A percentile compares a stretch with the other conserved stretches of the same genome.
These are phyloP conservation scores for Drosophila infuscata DNA, from an alignment of 2,888 invertebrate species.

Conservation along the genomic window DNA sequence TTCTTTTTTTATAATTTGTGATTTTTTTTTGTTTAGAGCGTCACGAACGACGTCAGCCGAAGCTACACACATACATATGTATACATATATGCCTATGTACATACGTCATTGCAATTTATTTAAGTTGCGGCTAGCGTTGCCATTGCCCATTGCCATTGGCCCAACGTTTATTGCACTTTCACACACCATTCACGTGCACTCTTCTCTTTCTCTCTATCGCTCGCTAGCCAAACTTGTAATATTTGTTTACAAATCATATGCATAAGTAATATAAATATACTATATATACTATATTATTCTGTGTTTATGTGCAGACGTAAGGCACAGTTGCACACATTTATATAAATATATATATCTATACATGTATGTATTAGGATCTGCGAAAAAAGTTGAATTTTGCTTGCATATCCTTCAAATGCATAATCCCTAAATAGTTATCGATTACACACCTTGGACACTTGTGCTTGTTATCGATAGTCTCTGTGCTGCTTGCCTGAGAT, in stretches of 20 bases:
- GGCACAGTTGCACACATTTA: background rate
- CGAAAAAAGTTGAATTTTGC: background rate
- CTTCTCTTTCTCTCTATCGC: slow-evolving; percentile 22
- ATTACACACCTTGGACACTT: slow-evolving; percentile 12
- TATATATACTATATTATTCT: background rate
- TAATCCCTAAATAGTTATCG: slow-evolving; percentile 21
- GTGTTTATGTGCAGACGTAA: background rate
- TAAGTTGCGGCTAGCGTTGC: slow-evolving; percentile 47
- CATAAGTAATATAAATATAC: too few relatives aligned
- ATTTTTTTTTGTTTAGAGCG: slow-evolving; percentile 40
- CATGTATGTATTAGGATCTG: too few relatives aligned
- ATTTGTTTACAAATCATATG: slow-evolving; percentile 61
- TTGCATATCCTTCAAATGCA: slow-evolving; percentile 24
- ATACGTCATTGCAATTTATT: slow-evolving; percentile 76
- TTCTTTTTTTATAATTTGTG: background rate
- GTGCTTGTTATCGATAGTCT: slow-evolving; percentile 39
- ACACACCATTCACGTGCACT: slow-evolving; percentile 75
- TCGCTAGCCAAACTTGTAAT: slow-evolving; percentile 22
- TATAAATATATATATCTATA: background rate
- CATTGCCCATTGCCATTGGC: slow-evolving; percentile 36
- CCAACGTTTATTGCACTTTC: slow-evolving; percentile 75
- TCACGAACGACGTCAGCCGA: slow-evolving; percentile 72
- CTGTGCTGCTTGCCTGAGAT: slow-evolving; percentile 21
- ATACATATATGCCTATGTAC: slow-evolving; percentile 31
- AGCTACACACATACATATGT: background rate